Evolutionary conservation across 1,140 invertebrate species (phyloP).

Genomic region (Anoplolepis gracilipes): DNA sequence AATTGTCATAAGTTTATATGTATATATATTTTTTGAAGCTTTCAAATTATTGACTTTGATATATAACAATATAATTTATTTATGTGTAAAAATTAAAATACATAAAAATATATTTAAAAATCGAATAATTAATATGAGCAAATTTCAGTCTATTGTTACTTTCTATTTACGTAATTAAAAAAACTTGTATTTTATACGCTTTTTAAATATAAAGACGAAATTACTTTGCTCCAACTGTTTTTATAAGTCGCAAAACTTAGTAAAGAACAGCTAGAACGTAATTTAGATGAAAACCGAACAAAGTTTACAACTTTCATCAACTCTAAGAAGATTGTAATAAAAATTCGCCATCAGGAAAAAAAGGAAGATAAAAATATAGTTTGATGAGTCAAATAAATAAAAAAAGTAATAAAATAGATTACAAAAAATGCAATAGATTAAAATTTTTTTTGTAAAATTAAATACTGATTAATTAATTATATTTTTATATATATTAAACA

Average conservation of each 20-base stretch:
- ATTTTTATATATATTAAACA: background rate
- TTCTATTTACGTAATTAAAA: background rate
- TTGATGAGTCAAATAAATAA: constrained; percentile 39
- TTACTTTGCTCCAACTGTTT: background rate
- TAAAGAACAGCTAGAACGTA: constrained; percentile 18
- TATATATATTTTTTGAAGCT: background rate
- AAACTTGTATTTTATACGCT: background rate
- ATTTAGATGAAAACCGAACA: constrained; percentile 30
- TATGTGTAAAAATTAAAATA: background rate
- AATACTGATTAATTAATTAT: constrained; percentile 20
- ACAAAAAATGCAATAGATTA: constrained; percentile 12
- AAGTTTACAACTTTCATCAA: constrained; percentile 46
- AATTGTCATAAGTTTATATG: too few relatives aligned
- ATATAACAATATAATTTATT: background rate
- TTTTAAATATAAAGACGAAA: background rate
- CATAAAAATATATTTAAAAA: background rate
- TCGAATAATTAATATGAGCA: background rate
- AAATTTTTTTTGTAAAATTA: constrained; percentile 27
- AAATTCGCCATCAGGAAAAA: constrained; percentile 34
- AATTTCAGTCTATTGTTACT: background rate
- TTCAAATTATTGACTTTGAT: background rate
- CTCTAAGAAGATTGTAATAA: constrained; percentile 60
- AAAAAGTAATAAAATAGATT: constrained; percentile 19
- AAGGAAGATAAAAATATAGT: background rate
- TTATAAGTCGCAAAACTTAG: constrained; percentile 16